Conservation (phyloP, 2,888 invertebrate genomes). For the Eutolmus rufibarbis region DNA sequence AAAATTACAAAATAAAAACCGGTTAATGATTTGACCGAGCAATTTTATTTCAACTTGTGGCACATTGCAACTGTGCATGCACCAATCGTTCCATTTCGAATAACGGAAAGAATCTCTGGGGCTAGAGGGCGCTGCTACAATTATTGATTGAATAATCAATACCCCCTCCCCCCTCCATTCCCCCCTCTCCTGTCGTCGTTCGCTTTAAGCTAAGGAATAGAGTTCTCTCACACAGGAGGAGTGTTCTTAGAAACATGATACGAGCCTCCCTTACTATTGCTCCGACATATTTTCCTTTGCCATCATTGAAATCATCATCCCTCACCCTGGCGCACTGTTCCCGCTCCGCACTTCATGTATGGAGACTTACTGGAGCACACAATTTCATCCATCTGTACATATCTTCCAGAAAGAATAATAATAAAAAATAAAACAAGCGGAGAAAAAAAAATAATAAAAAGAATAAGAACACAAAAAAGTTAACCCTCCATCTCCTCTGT, state of each 20-base stretch:
- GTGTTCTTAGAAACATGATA: constrained; percentile 44
- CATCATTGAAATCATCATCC: constrained; percentile 29
- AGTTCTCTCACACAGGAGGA: constrained; percentile 37
- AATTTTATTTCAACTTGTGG: background rate
- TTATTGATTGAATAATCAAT: constrained; percentile 51
- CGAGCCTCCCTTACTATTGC: constrained; percentile 28
- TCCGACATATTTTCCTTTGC: constrained; percentile 28
- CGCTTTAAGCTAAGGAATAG: constrained; percentile 29
- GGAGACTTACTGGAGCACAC: constrained; percentile 27
- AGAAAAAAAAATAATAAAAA: constrained; percentile 9
- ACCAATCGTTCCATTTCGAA: background rate
- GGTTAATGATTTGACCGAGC: background rate
- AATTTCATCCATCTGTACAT: constrained; percentile 37
- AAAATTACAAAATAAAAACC: background rate
- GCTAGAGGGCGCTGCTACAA: background rate
- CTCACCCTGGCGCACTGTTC: background rate
- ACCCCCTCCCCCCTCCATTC: constrained; percentile 37
- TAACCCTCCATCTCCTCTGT: constrained; percentile 23
- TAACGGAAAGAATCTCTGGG: background rate
- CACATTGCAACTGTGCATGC: background rate
- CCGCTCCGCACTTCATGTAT: constrained; percentile 28
- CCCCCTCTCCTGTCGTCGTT: no score
- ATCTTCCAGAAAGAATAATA: constrained; percentile 39
- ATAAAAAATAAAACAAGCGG: constrained; percentile 34
- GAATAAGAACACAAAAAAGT: constrained; percentile 37